phyloP scores from a whole-genome alignment of 2,888 invertebrate genomes.

The Athetis lepigone region DNA sequence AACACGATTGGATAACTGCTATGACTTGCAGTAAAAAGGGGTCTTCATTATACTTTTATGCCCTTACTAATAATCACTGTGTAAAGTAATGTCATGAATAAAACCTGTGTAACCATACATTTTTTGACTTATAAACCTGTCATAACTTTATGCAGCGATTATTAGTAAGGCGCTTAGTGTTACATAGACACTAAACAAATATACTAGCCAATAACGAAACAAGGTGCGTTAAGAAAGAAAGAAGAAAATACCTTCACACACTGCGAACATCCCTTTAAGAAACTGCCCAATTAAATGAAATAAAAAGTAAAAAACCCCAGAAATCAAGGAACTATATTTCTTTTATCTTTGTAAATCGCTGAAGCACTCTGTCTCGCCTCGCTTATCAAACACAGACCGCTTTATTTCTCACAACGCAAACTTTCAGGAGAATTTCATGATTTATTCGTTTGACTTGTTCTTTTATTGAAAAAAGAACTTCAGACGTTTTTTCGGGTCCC shows the following conservation, averaged over 20 bases:
- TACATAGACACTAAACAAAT: too few species aligned
- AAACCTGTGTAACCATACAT: too few species aligned
- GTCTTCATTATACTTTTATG: too few species aligned
- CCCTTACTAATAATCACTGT: too few species aligned
- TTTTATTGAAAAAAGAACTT: slow-evolving; percentile 62
- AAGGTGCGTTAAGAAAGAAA: not conserved
- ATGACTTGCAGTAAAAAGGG: too few species aligned
- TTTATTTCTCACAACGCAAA: slow-evolving; percentile 60
- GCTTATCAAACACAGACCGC: slow-evolving; percentile 49
- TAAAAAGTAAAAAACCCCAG: slow-evolving; percentile 20
- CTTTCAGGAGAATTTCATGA: slow-evolving; percentile 66
- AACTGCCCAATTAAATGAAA: slow-evolving; percentile 49
- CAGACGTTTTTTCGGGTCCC: slow-evolving; percentile 43
- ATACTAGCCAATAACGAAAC: not conserved
- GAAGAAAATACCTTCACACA: slow-evolving; percentile 1
- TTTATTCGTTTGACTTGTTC: slow-evolving; percentile 65
- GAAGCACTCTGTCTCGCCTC: slow-evolving; percentile 41
- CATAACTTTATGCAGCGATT: too few species aligned
- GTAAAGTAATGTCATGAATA: too few species aligned
- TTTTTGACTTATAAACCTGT: too few species aligned
- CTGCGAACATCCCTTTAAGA: slow-evolving; percentile 8
- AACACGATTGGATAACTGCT: too few species aligned
- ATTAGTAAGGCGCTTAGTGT: too few species aligned
- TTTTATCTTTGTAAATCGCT: slow-evolving; percentile 57
- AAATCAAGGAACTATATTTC: slow-evolving; percentile 48